Conservation (phyloP, 2,797 vertebrate species). For the Catharus ustulatus region DNA sequence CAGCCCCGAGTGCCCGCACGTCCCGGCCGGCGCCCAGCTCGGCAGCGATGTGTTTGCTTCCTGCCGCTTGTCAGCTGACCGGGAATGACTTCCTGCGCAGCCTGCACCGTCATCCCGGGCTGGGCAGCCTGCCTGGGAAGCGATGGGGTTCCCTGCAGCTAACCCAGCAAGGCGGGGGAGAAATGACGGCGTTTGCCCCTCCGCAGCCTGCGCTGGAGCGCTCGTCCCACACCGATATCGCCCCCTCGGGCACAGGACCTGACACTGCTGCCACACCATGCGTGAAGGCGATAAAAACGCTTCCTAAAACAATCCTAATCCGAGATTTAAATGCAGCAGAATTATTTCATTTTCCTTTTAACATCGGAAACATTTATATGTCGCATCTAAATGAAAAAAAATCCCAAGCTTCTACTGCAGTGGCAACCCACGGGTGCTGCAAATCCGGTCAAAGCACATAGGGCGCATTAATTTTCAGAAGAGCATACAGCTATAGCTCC, state of each 20-base stretch:
- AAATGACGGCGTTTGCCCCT: too few relatives aligned
- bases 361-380: fast-evolving
- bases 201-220: neutral
- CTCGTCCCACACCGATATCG: neutral
- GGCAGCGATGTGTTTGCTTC: neutral
- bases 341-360: fast-evolving
- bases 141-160: fast-evolving
- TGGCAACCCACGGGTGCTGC: neutral
- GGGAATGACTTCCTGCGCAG: neutral
- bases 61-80: neutral
- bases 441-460: too few relatives aligned
- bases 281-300: neutral
- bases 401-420: neutral
- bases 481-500: fast-evolving
- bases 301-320: neutral
- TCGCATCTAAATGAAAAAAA: neutral
- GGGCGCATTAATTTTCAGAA: fast-evolving
- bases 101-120: neutral
- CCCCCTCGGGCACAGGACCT: neutral
- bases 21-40: fast-evolving
- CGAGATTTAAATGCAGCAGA: neutral
- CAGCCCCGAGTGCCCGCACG: fast-evolving
- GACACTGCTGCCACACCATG: neutral
- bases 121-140: fast-evolving
- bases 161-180: too few relatives aligned